Evolutionary conservation across 2,888 invertebrate genomes (phyloP).

Genomic region (Tetragonula carbonaria): DNA sequence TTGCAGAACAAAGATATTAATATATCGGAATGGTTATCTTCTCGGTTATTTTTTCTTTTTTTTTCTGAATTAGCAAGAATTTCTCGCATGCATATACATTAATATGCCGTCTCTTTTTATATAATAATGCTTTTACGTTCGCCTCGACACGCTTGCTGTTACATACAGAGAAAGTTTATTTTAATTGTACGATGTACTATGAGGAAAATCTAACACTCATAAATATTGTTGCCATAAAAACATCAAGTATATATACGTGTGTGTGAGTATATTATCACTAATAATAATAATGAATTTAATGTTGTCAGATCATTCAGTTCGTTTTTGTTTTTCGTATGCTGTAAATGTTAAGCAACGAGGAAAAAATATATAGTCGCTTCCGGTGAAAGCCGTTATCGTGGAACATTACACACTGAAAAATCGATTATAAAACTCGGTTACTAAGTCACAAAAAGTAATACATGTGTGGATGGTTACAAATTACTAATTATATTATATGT

Average conservation of each 20-base stretch:
- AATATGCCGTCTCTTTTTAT: neutral
- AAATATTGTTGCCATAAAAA: constrained; percentile 18
- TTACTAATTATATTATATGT: constrained; percentile 39
- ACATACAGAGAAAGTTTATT: constrained; percentile 23
- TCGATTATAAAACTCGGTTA: constrained; percentile 62
- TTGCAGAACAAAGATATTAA: constrained; percentile 17
- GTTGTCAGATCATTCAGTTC: neutral
- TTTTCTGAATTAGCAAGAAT: constrained; percentile 20
- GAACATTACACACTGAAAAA: constrained; percentile 62
- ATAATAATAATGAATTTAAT: constrained; percentile 6
- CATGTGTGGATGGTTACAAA: constrained; percentile 37
- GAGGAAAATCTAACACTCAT: constrained; percentile 17
- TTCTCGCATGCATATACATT: constrained; percentile 14
- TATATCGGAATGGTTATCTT: neutral
- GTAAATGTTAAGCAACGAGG: constrained; percentile 10
- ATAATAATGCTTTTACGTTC: neutral
- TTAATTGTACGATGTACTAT: constrained; percentile 20
- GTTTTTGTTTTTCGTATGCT: neutral
- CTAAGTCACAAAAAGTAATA: constrained; percentile 63
- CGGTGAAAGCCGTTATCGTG: constrained; percentile 43
- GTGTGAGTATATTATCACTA: constrained; percentile 12
- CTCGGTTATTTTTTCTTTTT: too few species aligned
- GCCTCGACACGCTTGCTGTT: neutral
- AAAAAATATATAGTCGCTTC: constrained; percentile 22
- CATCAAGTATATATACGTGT: constrained; percentile 26